Percentiles rank a stretch among this genome's conserved stretches.
These are phyloP conservation scores for Limosa lapponica DNA, from an alignment of 2,797 vertebrate species.

Conservation along the genomic window DNA sequence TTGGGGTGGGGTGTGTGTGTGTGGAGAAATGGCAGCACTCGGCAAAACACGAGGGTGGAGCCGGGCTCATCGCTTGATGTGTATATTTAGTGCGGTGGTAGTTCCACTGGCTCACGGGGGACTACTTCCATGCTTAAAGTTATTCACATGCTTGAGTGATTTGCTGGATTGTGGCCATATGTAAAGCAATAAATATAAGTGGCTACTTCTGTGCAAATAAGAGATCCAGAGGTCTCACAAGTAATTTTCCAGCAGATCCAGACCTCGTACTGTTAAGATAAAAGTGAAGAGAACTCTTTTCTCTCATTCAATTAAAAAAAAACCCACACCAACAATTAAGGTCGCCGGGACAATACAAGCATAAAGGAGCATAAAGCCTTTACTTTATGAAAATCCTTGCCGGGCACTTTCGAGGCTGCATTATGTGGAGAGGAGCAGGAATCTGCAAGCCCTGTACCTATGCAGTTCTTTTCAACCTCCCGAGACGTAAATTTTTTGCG, in stretches of 20 bases:
- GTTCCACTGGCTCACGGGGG: neutral
- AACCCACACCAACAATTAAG: neutral
- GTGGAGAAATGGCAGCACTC: neutral
- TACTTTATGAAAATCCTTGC: neutral
- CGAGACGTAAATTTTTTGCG: neutral
- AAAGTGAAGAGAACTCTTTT: neutral
- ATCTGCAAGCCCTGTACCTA: neutral
- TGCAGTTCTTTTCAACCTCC: neutral
- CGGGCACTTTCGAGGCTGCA: neutral
- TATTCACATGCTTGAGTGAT: slow-evolving; percentile 54
- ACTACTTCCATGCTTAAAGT: slow-evolving; percentile 26
- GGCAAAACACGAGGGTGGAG: neutral
- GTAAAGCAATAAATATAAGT: slow-evolving; percentile 67
- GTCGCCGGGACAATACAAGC: neutral
- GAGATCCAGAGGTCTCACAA: slow-evolving; percentile 25
- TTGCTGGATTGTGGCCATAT: slow-evolving; percentile 57
- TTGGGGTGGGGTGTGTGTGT: neutral
- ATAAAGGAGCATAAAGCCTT: neutral
- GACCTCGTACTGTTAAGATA: neutral
- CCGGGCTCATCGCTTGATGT: neutral
- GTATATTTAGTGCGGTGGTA: neutral
- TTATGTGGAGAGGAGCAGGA: neutral
- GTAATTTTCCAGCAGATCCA: slow-evolving; percentile 50
- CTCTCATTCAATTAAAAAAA: neutral
- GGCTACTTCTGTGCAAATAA: slow-evolving; percentile 59